Conservation (phyloP, 2,797 vertebrate genomes). For the Botia almorhae region DNA sequence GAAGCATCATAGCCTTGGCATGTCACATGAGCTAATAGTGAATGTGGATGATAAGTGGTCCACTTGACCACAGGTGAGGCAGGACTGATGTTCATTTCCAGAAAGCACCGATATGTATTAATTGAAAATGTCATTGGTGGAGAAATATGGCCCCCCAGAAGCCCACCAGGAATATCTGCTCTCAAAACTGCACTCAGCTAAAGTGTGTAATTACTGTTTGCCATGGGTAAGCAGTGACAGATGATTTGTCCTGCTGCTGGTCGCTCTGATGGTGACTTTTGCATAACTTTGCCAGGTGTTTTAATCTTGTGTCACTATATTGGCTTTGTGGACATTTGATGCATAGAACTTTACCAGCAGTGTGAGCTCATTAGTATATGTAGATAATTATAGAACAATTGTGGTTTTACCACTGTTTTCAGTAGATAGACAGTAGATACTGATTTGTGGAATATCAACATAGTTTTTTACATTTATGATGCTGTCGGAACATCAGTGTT, state of each 20-base stretch:
- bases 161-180: conserved; percentile 53
- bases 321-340: no score
- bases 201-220: conserved; percentile 58
- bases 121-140: conserved; percentile 60
- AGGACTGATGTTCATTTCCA: conserved; percentile 43
- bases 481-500: not conserved
- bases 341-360: not conserved
- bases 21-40: conserved; percentile 24
- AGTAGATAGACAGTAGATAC: not conserved
- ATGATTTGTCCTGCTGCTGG: conserved; percentile 10
- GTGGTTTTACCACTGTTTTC: not conserved
- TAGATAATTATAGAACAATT: not conserved
- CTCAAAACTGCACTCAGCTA: conserved; percentile 54
- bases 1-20: not conserved
- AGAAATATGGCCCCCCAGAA: conserved; percentile 47
- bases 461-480: not conserved
- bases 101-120: conserved; percentile 60
- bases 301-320: not conserved
- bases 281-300: not conserved
- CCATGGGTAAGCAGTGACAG: not conserved
- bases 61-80: conserved; percentile 52
- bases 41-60: conserved; percentile 43
- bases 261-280: not conserved
- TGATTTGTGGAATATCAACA: not conserved
- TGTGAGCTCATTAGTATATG: not conserved